phyloP scores from a whole-genome alignment of 2,888 invertebrate genomes.

The Lottia scabra region DNA sequence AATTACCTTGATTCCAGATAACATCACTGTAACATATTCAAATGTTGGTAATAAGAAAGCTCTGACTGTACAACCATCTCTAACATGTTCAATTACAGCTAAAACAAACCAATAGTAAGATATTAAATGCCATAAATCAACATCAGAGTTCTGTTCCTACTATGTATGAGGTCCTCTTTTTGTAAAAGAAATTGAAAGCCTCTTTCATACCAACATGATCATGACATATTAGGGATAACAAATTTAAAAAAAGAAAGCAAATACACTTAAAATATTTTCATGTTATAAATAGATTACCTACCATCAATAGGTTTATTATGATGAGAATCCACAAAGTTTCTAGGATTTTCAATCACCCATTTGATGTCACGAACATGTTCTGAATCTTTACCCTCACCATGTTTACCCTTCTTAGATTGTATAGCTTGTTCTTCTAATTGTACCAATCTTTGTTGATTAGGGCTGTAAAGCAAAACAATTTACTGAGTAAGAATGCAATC shows the following conservation, averaged over 20 bases:
- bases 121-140: no score
- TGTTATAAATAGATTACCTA: conserved; percentile 31
- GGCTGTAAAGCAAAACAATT: conserved; percentile 57
- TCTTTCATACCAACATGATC: no score
- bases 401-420: conserved; percentile 84
- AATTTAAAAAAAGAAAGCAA: no score
- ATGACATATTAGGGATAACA: no score
- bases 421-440: conserved; percentile 93
- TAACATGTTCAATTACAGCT: conserved; percentile 96
- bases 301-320: conserved; percentile 84
- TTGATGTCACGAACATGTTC: conserved; percentile 86
- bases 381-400: conserved; percentile 57
- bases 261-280: not conserved
- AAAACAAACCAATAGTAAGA: conserved; percentile 26
- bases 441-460: conserved; percentile 73
- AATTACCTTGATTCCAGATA: conserved; percentile 84
- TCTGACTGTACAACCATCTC: conserved; percentile 95
- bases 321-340: conserved; percentile 85
- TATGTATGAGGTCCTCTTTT: no score
- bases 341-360: conserved; percentile 89
- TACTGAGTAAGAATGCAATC: no score
- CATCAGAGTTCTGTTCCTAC: no score
- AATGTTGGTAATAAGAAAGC: conserved; percentile 91
- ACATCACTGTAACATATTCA: conserved; percentile 92
- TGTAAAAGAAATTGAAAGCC: no score